Evolutionary conservation across 2,888 invertebrate genomes (phyloP), one percentile per base, ranked within the genome.

Genomic region (Pollenia labialis): DNA sequence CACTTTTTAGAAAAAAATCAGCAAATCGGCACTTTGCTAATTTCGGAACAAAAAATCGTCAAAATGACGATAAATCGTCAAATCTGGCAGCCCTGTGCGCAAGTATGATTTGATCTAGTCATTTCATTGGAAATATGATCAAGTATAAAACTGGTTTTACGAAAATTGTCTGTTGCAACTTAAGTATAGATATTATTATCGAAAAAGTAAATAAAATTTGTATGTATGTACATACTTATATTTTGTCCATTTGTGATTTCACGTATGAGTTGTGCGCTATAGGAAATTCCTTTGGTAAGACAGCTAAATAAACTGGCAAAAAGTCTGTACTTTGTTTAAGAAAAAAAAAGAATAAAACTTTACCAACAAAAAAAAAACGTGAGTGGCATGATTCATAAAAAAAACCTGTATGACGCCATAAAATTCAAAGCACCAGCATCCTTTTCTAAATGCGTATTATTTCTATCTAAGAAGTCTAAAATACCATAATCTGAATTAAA

Each of bases 391-490:
- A 84, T 52, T 80, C 79, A 79, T 68, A n/a, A 48, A 60, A 71
- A 48, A 48, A 42, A 18, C 12, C 62, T 16, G 7, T 60, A 79
- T 75, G 82, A 82, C 85, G 82, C 69, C 69, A 82, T 32, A 74
- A 77, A 56, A 74, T 56, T 54, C 16, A 74, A 68, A 23, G 68
- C 58, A 48, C 11, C 79, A 80, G 60, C 81, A 77, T 82, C 75
- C 46, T 71, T 76, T 81, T 56, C 18, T n/a, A 75, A 83, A 56
- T 83, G 83, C 71, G 58, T 72, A 32, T 54, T 79, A 71, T 58
- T 68, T 69, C 10, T 44, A 62, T 18, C 58, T 52, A 46, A 56
- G 56, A 46, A 68, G 64, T 18, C 50, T 66, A 42, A 75, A 75
- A 76, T 44, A 16, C 12, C 16, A 11, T 48, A 54, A 75, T n/a